Percentiles rank a stretch among this genome's conserved stretches.
Evolutionary conservation across 1,140 invertebrate species (phyloP).

Genomic region (Pogonus chalceus): DNA sequence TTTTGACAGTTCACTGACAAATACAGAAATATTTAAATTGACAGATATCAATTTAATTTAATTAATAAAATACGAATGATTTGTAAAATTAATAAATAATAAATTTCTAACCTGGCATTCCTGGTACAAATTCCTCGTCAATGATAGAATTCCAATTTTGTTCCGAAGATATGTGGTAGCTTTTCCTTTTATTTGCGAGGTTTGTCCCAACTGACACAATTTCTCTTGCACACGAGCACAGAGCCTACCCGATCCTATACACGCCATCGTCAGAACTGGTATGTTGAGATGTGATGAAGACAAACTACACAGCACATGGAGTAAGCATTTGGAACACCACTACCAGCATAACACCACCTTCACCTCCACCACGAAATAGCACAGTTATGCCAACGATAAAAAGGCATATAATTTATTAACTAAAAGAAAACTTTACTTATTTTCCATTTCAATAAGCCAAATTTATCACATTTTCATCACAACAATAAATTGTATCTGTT

Average conservation of each 20-base stretch:
- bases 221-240: conserved; percentile 65
- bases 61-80: neutral
- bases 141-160: conserved; percentile 44
- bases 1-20: too few relatives aligned
- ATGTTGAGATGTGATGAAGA: conserved; percentile 34
- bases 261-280: conserved; percentile 64
- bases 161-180: conserved; percentile 49
- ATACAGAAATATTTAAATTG: too few relatives aligned
- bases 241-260: conserved; percentile 64
- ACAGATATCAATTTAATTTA: too few relatives aligned
- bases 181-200: conserved; percentile 46
- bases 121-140: conserved; percentile 25
- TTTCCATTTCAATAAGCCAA: too few relatives aligned
- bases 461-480: too few relatives aligned
- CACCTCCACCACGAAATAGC: neutral
- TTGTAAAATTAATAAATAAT: conserved; percentile 8
- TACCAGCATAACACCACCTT: conserved; percentile 3
- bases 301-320: conserved; percentile 11
- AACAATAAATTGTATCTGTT: too few relatives aligned
- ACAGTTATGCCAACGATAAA: neutral
- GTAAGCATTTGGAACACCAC: conserved; percentile 27
- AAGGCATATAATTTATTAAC: too few relatives aligned
- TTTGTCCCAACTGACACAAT: conserved; percentile 62
- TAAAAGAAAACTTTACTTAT: too few relatives aligned
- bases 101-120: conserved; percentile 26